Base-by-base conservation (phyloP, 2,797 vertebrate genomes). In the Sphenodon punctatus region DNA sequence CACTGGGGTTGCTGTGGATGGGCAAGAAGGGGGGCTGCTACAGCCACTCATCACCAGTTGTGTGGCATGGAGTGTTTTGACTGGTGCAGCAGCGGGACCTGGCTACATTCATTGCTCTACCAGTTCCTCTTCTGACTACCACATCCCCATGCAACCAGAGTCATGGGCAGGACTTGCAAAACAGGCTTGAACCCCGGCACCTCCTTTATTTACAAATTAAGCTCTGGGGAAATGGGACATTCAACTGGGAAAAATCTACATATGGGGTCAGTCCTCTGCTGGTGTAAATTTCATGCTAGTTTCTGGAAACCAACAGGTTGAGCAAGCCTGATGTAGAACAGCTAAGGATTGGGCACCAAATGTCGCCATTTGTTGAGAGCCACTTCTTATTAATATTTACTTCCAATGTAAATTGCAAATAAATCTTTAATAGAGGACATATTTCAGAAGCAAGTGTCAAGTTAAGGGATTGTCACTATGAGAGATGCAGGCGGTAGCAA, bases 391-490 rank as follows among this genome's bases (percentile, higher is more conserved):
- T 82, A 87, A 88, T 68, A 83, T 82, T 90, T 72, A 81, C 75
- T 81, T 72, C 53, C 75, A 56, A 67, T 55, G 45, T 82, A 86
- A 91, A 84, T 78, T 80, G 76, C 78, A 68, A 87, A 69, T 32
- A 34, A 53, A 75, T 53, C 11, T 72, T 86, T 75, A 48, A 14
- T 73, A 86, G 49, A 4, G 59, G 82, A 70, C 51, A 77, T 56
- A 68, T 74, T 86, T 89, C 74, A 72, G 79, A 61, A 84, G 70
- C n/a, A 48, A 82, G 5, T 71, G 65, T 64, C 60, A 64, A 32
- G 87, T 85, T 10, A 64, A 86, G 85, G 23, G n/a, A 20, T 80
- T 84, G 78, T 58, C 70, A 36, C 1, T 1, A 63, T 82, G 72
- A 77, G 48, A 82, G 78, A 84, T 25, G 20, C 1, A 0, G 46